A percentile compares a stretch with the other conserved stretches of the same genome.
Conservation (phyloP, 2,113 vertebrate species). For the Gallinago paraguaiae region DNA sequence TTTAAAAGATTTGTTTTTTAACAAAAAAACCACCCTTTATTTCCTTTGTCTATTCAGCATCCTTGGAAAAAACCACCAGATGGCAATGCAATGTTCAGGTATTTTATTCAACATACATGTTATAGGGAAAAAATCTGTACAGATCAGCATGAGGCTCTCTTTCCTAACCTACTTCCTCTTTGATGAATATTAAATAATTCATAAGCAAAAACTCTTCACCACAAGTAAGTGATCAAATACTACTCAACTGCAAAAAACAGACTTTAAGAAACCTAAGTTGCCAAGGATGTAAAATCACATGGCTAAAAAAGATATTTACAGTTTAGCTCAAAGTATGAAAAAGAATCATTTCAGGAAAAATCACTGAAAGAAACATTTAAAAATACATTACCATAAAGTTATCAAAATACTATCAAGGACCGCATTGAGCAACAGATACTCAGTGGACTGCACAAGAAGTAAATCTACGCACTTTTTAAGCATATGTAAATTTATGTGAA, state of each 20-base stretch:
- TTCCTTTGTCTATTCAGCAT: conserved; percentile 43
- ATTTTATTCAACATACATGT: conserved; percentile 19
- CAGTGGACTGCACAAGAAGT: not conserved
- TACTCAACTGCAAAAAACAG: not conserved
- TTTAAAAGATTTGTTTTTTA: not conserved
- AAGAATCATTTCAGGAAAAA: not conserved
- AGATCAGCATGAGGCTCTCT: not conserved
- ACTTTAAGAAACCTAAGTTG: not conserved
- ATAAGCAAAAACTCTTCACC: conserved; percentile 2
- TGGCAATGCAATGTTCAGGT: conserved; percentile 70
- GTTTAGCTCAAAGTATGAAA: not conserved
- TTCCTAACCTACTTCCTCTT: conserved; percentile 27
- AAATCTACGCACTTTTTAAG: not conserved
- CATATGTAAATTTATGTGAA: not conserved
- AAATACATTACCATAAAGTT: not conserved
- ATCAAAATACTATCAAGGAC: not conserved
- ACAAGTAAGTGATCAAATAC: not conserved
- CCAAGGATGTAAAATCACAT: not conserved
- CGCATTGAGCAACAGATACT: not conserved
- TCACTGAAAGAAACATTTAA: not conserved
- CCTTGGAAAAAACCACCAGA: conserved; percentile 63
- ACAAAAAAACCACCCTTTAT: not conserved
- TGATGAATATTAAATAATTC: conserved; percentile 28
- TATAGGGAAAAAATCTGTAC: not conserved
- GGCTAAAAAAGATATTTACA: not conserved